These are phyloP conservation scores for Synanthedon formicaeformis DNA, from an alignment of 2,888 invertebrate genomes.

Conservation along the genomic window DNA sequence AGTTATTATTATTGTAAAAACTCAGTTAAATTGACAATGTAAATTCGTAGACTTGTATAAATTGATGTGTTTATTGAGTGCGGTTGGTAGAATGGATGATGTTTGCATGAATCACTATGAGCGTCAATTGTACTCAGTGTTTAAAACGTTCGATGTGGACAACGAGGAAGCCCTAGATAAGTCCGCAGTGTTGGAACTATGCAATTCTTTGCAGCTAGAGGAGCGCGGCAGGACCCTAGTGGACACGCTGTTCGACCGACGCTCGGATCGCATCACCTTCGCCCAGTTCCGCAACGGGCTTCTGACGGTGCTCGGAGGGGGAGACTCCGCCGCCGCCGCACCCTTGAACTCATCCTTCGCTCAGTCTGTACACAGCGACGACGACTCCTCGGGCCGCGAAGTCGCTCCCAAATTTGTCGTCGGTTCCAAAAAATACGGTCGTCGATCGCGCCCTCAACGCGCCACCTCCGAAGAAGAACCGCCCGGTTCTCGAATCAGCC, in stretches of 20 bases:
- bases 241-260: slow-evolving; percentile 68
- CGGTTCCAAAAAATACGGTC: slow-evolving; percentile 81
- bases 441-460: slow-evolving; percentile 75
- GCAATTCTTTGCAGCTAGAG: slow-evolving; percentile 82
- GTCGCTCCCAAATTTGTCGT: slow-evolving; percentile 79
- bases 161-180: slow-evolving; percentile 77
- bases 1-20: neutral
- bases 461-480: slow-evolving; percentile 16
- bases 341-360: neutral
- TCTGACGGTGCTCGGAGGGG: slow-evolving; percentile 76
- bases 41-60: neutral
- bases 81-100: slow-evolving; percentile 36
- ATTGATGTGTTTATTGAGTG: slow-evolving; percentile 2
- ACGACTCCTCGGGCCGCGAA: slow-evolving; percentile 75
- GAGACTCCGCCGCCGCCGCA: slow-evolving; percentile 33
- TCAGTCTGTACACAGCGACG: slow-evolving; percentile 34
- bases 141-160: slow-evolving; percentile 81
- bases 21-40: neutral
- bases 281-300: slow-evolving; percentile 82
- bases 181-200: slow-evolving; percentile 75
- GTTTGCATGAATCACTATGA: slow-evolving; percentile 79
- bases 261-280: slow-evolving; percentile 72
- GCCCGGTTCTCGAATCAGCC: slow-evolving; percentile 29
- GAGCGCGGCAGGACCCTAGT: slow-evolving; percentile 76
- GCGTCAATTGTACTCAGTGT: slow-evolving; percentile 83